These are phyloP conservation scores for Jaculus jaculus DNA, from an alignment of 2,113 vertebrate genomes.

Conservation along the genomic window DNA sequence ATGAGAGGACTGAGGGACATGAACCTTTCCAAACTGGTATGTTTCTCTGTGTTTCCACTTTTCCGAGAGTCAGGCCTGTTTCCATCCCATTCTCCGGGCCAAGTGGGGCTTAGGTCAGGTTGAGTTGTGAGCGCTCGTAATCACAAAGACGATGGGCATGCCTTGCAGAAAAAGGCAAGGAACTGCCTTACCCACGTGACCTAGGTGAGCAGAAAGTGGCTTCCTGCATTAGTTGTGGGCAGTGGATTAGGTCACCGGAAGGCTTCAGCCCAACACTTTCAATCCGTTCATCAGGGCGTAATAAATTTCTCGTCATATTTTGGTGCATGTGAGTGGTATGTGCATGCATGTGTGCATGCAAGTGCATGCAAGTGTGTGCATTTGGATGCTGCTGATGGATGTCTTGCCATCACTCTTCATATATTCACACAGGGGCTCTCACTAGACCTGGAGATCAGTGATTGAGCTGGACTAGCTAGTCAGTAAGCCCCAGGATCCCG, in stretches of 20 bases:
- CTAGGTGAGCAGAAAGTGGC: not conserved
- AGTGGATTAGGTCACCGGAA: not conserved
- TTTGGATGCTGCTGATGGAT: no score
- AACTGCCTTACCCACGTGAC: not conserved
- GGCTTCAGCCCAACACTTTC: not conserved
- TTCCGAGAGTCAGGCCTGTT: not conserved
- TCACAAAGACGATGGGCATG: no score
- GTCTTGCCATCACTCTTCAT: no score
- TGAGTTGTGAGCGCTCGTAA: not conserved
- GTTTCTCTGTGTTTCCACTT: not conserved
- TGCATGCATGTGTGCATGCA: no score
- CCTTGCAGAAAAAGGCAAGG: not conserved
- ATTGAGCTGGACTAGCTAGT: no score
- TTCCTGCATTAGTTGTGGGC: not conserved
- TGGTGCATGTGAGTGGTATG: not conserved
- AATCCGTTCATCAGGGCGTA: not conserved
- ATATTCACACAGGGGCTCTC: no score
- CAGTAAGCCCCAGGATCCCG: no score
- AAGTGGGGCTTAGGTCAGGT: not conserved
- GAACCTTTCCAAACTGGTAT: slow-evolving; percentile 89
- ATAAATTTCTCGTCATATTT: not conserved
- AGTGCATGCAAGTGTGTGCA: not conserved
- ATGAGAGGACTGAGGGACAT: slow-evolving; percentile 89
- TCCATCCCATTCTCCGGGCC: not conserved
- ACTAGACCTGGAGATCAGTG: no score